These are phyloP conservation scores for Antigone vipio DNA, from an alignment of 2,113 vertebrate genomes.

Conservation along the genomic window DNA sequence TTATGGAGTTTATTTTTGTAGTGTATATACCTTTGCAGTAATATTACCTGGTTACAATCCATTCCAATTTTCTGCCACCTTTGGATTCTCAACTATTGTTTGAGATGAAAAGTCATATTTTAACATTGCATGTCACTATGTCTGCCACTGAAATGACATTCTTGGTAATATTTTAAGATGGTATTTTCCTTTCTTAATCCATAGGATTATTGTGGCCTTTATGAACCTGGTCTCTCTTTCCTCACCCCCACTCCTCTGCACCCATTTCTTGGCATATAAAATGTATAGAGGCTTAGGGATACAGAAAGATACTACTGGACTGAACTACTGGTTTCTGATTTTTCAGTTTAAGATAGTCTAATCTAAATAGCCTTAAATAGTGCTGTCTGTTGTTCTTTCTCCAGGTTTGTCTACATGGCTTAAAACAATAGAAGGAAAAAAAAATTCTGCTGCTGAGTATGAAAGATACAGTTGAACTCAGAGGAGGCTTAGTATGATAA, in stretches of 20 bases:
- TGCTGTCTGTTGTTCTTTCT: neutral
- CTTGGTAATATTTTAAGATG: neutral
- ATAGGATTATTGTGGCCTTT: neutral
- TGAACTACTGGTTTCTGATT: neutral
- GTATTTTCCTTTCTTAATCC: neutral
- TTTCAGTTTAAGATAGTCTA: neutral
- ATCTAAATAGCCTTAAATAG: neutral
- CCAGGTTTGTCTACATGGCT: neutral
- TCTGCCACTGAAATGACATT: neutral
- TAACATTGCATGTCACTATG: neutral
- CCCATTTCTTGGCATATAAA: neutral
- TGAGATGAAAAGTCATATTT: neutral
- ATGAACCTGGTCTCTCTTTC: neutral
- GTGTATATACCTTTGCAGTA: neutral
- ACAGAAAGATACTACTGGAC: neutral
- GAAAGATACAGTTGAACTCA: neutral
- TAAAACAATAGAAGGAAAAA: neutral
- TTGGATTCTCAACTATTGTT: neutral
- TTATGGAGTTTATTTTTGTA: neutral
- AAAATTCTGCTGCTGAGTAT: neutral
- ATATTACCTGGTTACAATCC: neutral
- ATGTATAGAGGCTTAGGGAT: neutral
- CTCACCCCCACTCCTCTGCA: neutral
- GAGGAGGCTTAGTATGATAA: neutral
- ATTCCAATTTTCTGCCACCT: neutral